Conservation (phyloP, 2,797 vertebrate genomes). For the Chromis chromis region DNA sequence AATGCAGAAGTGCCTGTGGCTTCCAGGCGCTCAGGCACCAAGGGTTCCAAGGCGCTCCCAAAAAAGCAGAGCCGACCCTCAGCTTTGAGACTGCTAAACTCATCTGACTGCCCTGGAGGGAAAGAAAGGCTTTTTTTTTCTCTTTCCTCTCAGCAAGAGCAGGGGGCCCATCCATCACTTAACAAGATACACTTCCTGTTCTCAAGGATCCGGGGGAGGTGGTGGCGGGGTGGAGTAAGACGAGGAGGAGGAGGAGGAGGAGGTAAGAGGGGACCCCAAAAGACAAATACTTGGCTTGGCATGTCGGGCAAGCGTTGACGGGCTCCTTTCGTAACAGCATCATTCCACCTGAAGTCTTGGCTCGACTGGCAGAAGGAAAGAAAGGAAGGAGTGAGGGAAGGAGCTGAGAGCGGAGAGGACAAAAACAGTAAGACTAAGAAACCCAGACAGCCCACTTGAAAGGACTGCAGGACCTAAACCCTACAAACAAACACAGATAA, state of each 20-base stretch:
- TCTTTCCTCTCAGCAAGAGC: conserved; percentile 84
- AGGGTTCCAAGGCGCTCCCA: conserved; percentile 61
- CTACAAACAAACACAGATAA: conserved; percentile 62
- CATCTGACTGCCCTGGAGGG: conserved; percentile 82
- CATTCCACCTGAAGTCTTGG: conserved; percentile 87
- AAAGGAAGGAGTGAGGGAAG: conserved; percentile 7
- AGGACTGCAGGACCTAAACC: conserved; percentile 48
- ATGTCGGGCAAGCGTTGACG: conserved; percentile 85
- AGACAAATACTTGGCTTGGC: conserved; percentile 90
- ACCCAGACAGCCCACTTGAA: conserved; percentile 52
- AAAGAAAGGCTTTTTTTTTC: conserved; percentile 71
- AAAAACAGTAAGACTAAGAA: conserved; percentile 36
- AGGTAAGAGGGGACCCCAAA: conserved; percentile 76
- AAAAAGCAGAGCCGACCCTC: conserved; percentile 67
- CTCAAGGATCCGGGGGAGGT: conserved; percentile 88
- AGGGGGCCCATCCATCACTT: conserved; percentile 89
- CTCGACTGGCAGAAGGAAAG: conserved; percentile 49
- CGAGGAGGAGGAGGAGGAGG: conserved; percentile 33
- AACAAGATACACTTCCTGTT: conserved; percentile 94
- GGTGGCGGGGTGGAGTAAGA: conserved; percentile 49
- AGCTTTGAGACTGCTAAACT: conserved; percentile 83
- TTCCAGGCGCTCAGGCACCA: conserved; percentile 60
- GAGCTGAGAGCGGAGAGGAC: conserved; percentile 21
- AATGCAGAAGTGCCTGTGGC: conserved; percentile 50
- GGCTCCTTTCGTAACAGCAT: conserved; percentile 87